These are phyloP conservation scores for Myotis daubentonii DNA, from an alignment of 2,797 vertebrate genomes.

Conservation along the genomic window DNA sequence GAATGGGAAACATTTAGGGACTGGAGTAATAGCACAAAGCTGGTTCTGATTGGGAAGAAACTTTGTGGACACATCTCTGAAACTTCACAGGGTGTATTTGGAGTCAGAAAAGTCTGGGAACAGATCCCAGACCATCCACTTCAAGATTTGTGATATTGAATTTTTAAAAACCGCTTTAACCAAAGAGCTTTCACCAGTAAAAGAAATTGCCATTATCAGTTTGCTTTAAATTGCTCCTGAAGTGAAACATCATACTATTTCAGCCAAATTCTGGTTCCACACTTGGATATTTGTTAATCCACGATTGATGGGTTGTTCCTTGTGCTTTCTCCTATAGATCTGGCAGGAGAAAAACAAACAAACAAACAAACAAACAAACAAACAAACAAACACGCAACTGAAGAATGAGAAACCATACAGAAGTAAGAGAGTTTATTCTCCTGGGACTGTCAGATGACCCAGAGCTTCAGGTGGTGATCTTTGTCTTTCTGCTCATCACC, in stretches of 20 bases:
- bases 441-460: constrained; percentile 53
- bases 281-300: background rate
- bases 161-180: background rate
- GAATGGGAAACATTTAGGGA: background rate
- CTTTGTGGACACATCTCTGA: background rate
- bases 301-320: background rate
- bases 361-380: background rate
- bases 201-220: background rate
- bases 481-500: constrained; percentile 62
- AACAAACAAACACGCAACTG: background rate
- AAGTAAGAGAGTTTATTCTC: constrained; percentile 49
- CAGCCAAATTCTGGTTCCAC: background rate
- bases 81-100: background rate
- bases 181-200: background rate
- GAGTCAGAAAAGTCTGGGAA: background rate
- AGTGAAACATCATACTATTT: background rate
- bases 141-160: background rate
- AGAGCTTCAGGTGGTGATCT: background rate
- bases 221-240: background rate
- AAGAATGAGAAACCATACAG: constrained; percentile 55
- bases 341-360: background rate
- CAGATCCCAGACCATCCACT: background rate
- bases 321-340: background rate
- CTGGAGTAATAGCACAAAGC: background rate
- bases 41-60: background rate